Conservation (phyloP, 2,797 vertebrate genomes). For the Siniperca undulata region DNA sequence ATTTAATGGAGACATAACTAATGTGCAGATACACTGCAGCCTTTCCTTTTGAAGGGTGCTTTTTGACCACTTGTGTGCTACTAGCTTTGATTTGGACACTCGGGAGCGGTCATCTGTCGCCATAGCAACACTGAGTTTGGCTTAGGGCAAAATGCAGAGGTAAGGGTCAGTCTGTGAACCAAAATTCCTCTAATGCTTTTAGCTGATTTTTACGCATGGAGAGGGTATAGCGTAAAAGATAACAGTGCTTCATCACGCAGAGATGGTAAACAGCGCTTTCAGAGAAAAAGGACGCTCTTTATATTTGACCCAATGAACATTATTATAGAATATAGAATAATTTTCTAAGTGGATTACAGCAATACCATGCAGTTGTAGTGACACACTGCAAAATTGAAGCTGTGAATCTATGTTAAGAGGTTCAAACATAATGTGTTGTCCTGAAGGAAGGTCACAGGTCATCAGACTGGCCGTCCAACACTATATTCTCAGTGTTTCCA, state of each 20-base stretch:
- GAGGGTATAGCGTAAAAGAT: background rate
- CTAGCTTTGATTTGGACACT: slow-evolving; percentile 57
- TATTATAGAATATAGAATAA: background rate
- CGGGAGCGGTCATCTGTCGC: slow-evolving; percentile 58
- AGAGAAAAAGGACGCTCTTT: slow-evolving; percentile 9
- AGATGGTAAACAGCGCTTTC: background rate
- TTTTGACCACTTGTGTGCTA: slow-evolving; percentile 25
- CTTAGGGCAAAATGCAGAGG: slow-evolving; percentile 46
- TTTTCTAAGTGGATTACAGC: slow-evolving; percentile 1
- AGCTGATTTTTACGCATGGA: background rate
- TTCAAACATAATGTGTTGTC: background rate
- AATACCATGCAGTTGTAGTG: background rate
- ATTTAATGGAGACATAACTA: background rate
- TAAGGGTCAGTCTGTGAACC: slow-evolving; percentile 24
- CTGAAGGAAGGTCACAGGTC: slow-evolving; percentile 23
- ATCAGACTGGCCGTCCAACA: background rate
- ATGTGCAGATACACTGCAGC: background rate
- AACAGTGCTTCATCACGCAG: background rate
- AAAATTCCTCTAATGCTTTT: slow-evolving; percentile 17
- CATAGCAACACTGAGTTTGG: slow-evolving; percentile 70
- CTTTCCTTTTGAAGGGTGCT: slow-evolving; percentile 11
- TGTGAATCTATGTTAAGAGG: background rate
- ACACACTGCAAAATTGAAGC: background rate
- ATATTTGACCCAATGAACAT: background rate
- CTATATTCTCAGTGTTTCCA: slow-evolving; percentile 30